These are phyloP conservation scores for Caenorhabditis briggsae DNA, from an alignment of 1,140 invertebrate genomes.

Conservation along the genomic window DNA sequence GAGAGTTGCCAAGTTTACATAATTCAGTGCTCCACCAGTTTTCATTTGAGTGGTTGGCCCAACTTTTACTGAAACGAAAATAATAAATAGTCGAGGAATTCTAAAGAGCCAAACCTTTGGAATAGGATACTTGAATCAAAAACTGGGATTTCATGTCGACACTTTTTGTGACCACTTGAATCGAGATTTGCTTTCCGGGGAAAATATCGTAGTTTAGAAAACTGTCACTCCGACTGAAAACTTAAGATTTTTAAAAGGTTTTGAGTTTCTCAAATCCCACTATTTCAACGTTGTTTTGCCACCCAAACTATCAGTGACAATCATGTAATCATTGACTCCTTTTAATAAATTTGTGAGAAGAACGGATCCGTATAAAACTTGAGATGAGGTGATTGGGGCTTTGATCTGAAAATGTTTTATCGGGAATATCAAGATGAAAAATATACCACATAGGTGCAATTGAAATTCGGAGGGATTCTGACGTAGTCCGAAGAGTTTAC, in stretches of 20 bases:
- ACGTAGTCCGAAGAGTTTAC: neutral
- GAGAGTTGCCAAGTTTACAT: neutral
- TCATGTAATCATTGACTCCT: conserved; percentile 19
- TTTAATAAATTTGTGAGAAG: neutral
- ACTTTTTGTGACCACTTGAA: conserved; percentile 9
- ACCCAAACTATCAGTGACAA: conserved; percentile 14
- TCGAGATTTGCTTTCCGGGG: neutral
- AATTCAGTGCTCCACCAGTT: neutral
- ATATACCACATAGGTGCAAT: conserved; percentile 2
- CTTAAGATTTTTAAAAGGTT: neutral
- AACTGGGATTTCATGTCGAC: neutral
- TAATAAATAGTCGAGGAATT: neutral
- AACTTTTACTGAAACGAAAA: conserved; percentile 8
- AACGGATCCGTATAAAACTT: neutral
- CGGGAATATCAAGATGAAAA: neutral
- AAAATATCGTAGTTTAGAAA: conserved; percentile 7
- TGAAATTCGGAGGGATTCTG: conserved; percentile 3
- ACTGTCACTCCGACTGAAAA: neutral
- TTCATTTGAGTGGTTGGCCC: neutral
- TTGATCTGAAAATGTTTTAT: neutral
- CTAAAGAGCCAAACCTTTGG: neutral
- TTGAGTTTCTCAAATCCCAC: neutral
- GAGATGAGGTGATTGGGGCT: neutral
- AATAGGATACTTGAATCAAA: neutral
- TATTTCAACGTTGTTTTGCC: neutral